Base-by-base conservation (phyloP, 2,797 vertebrate species). In the Danio kyathit region DNA sequence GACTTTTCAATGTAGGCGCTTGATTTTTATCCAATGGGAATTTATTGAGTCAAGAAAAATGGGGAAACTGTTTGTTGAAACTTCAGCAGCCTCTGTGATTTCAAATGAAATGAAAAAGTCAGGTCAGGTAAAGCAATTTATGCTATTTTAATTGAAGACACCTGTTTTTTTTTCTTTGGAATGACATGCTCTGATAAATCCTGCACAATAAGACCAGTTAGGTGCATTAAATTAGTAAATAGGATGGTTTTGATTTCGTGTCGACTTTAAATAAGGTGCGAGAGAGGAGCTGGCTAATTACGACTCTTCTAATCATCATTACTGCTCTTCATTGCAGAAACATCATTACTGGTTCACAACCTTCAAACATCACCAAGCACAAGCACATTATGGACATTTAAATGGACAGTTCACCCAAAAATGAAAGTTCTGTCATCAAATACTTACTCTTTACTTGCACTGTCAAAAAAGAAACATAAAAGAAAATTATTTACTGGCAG, bases 191-290 rank as follows among this genome's bases (percentile, higher is more conserved):
- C 38, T 13, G 7, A 43, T 56, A 38, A 43, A 19, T 56, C 9
- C 56, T 56, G 11, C 11, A 56, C 7, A 43, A 9, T 43, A 56
- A 56, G 38, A 71, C 11, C n/a, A 56, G n/a, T 43, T 13, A 70
- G 52, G 67, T 41, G n/a, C 67, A 71, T 54, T 13, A 41, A 71
- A 49, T 52, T 12, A 52, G 48, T 54, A 70, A 56, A 71, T 5
- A 72, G 69, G 69, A 44, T n/a, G 43, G 69, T 56, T 44, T 56
- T 72, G 69, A 56, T 44, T 72, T 72, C 12, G 10, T 60, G 43
- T 60, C 8, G 13, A 10, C 71, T 48, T 74, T 74, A 73, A 59
- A 57, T 21, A 73, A 73, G 17, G 41, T 21, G 12, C 41, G 3
- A 16, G 12, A 57, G 41, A 46, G 41, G 17, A 44, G 41, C 70